Conservation (phyloP, 1,140 invertebrate species). For the Neodiprion lecontei region DNA sequence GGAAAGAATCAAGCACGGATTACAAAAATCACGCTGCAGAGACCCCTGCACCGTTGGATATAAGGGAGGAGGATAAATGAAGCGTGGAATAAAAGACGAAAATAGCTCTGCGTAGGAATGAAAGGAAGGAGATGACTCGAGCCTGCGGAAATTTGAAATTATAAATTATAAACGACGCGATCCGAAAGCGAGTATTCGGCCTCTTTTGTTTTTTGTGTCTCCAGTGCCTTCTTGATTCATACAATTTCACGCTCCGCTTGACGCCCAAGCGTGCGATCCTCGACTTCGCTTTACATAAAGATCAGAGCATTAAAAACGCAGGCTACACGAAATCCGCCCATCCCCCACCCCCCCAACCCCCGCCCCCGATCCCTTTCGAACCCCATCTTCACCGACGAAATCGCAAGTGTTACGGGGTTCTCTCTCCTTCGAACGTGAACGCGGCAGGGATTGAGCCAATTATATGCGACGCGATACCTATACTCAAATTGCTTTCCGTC, state of each 20-base stretch:
- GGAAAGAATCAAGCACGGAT: too few species aligned
- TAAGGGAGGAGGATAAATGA: not conserved
- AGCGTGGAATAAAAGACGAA: not conserved
- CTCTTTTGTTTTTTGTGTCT: constrained; percentile 45
- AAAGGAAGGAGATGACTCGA: constrained; percentile 18
- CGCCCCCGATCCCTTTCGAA: constrained; percentile 5
- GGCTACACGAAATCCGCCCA: constrained; percentile 48
- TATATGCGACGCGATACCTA: constrained; percentile 5
- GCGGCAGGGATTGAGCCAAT: constrained; percentile 5
- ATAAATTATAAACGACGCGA: constrained; percentile 30
- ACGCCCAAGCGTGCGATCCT: constrained; percentile 42
- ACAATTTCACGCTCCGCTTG: constrained; percentile 57
- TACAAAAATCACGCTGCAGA: too few species aligned
- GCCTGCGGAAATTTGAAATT: constrained; percentile 44
- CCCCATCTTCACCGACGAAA: not conserved
- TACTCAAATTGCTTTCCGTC: not conserved
- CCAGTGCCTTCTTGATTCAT: constrained; percentile 50
- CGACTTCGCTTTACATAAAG: constrained; percentile 54
- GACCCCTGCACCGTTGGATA: not conserved
- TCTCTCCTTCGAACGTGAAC: not conserved
- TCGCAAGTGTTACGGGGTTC: not conserved
- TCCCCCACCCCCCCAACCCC: constrained; percentile 14
- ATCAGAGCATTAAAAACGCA: constrained; percentile 57
- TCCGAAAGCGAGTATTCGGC: constrained; percentile 29
- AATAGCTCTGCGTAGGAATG: not conserved